Evolutionary conservation across 2,888 invertebrate species (phyloP).

Genomic region (Pristionchus japonicus): DNA sequence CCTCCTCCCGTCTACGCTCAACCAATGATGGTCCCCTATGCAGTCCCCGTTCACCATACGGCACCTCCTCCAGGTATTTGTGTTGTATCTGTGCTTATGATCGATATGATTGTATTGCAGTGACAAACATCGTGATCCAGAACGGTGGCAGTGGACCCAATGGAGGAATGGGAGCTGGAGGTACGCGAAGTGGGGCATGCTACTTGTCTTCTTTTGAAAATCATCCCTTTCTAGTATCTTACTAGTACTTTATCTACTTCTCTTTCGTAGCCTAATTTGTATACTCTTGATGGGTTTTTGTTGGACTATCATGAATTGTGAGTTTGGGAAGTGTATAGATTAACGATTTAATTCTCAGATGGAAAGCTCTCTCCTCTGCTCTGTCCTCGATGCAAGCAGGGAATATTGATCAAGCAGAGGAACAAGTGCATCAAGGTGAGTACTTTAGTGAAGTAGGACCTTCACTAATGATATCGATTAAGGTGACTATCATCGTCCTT

Average conservation of each 20-base stretch:
- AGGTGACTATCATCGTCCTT: constrained; percentile 35
- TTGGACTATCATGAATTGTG: too few relatives aligned
- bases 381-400: constrained; percentile 32
- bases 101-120: neutral
- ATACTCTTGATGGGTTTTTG: too few relatives aligned
- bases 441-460: neutral
- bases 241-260: too few relatives aligned
- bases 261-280: too few relatives aligned
- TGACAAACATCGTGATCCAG: constrained; percentile 18
- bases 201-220: too few relatives aligned
- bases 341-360: neutral
- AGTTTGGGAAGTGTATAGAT: neutral
- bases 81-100: neutral
- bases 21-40: constrained; percentile 25
- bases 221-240: too few relatives aligned
- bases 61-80: neutral
- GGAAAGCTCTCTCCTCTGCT: constrained; percentile 18
- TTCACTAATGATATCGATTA: neutral
- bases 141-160: neutral
- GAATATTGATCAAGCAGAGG: constrained; percentile 9
- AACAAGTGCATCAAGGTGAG: constrained; percentile 36
- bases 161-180: neutral
- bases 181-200: too few relatives aligned
- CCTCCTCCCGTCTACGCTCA: neutral
- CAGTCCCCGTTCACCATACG: constrained; percentile 1